phyloP scores from a whole-genome alignment of 1,140 invertebrate genomes.

The Atta cephalotes region DNA sequence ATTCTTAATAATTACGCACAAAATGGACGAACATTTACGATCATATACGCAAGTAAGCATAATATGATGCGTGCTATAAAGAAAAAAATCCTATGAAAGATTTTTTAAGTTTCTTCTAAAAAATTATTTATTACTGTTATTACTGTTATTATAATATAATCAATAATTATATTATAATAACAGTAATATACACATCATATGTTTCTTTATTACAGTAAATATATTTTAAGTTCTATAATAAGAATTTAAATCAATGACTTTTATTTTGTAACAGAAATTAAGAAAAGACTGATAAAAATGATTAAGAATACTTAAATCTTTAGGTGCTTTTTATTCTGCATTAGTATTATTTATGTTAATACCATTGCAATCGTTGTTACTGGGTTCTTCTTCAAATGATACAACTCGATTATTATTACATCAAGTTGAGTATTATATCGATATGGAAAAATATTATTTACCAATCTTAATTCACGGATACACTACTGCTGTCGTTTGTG shows the following conservation, averaged over 20 bases:
- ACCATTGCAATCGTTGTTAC: conserved; percentile 42
- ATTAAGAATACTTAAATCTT: neutral
- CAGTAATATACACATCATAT: too few relatives aligned
- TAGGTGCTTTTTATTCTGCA: conserved; percentile 39
- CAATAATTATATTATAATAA: too few relatives aligned
- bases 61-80: neutral
- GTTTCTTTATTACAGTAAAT: neutral
- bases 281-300: neutral
- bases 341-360: conserved; percentile 46
- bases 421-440: conserved; percentile 54
- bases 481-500: conserved; percentile 26
- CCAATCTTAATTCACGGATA: conserved; percentile 56
- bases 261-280: neutral
- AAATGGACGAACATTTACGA: conserved; percentile 46
- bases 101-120: too few relatives aligned
- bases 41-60: conserved; percentile 54
- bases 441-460: conserved; percentile 55
- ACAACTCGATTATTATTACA: conserved; percentile 46
- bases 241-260: neutral
- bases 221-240: neutral
- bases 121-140: neutral
- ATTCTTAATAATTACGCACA: conserved; percentile 41
- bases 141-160: too few relatives aligned
- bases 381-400: conserved; percentile 28
- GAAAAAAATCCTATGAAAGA: too few relatives aligned